Percentiles rank a stretch among this genome's conserved stretches.
phyloP scores from a whole-genome alignment of 2,888 invertebrate genomes.

The Caenorhabditis afra region DNA sequence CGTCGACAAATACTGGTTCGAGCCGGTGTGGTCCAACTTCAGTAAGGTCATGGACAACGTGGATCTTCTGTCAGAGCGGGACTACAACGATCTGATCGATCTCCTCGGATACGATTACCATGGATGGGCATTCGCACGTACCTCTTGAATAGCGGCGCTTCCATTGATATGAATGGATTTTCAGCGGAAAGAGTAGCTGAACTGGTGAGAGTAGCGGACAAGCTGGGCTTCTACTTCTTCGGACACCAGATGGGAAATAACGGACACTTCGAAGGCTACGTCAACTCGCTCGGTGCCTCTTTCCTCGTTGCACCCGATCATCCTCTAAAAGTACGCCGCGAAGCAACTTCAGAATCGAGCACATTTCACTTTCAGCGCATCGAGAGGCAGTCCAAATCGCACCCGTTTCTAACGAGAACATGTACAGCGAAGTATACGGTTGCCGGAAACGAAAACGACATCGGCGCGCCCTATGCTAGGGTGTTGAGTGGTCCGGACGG shows the following conservation, averaged over 20 bases:
- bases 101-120: conserved; percentile 27
- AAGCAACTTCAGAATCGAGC: no score
- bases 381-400: no score
- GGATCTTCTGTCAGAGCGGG: conserved; percentile 3
- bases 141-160: neutral
- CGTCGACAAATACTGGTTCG: conserved; percentile 15
- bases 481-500: no score
- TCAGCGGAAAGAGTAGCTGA: neutral
- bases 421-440: no score
- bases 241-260: neutral
- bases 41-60: conserved; percentile 16
- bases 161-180: neutral
- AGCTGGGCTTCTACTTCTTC: conserved; percentile 41
- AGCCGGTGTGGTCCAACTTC: conserved; percentile 5
- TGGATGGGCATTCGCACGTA: conserved; percentile 11
- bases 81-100: conserved; percentile 15
- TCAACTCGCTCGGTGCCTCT: conserved; percentile 10
- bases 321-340: no score
- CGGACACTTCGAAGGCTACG: conserved; percentile 14
- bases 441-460: no score
- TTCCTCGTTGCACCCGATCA: neutral
- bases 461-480: no score
- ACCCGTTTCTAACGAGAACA: no score
- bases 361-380: no score
- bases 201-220: conserved; percentile 13